Conservation (phyloP, 2,888 invertebrate species). For the Tipula confusa region DNA sequence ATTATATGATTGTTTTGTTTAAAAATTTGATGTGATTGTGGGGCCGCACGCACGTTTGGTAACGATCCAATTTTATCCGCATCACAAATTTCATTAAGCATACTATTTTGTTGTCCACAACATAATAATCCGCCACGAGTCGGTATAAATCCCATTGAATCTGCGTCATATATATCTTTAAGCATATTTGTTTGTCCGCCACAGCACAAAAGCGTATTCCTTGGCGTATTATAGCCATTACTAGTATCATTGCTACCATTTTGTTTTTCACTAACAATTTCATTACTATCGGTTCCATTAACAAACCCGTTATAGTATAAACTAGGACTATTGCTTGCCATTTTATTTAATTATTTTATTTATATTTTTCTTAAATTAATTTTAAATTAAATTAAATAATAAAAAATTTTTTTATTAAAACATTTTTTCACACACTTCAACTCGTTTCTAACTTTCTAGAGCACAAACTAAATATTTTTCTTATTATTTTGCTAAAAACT, state of each 20-base stretch:
- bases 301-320: background rate
- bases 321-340: background rate
- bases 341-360: too few species aligned
- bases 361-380: background rate
- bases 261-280: constrained; percentile 43
- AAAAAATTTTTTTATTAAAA: background rate
- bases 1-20: background rate
- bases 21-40: background rate
- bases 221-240: constrained; percentile 51
- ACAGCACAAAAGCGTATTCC: constrained; percentile 44
- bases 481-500: background rate
- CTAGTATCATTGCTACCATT: constrained; percentile 52
- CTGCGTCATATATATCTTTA: constrained; percentile 33
- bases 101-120: constrained; percentile 35
- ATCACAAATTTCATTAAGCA: background rate
- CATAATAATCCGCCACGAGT: constrained; percentile 27
- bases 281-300: background rate
- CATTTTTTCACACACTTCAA: constrained; percentile 14
- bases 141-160: background rate
- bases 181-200: constrained; percentile 26
- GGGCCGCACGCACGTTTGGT: background rate
- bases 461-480: constrained; percentile 5
- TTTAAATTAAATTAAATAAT: background rate
- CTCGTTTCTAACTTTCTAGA: background rate
- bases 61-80: background rate